A percentile compares a stretch with the other conserved stretches of the same genome.
Evolutionary conservation across 2,888 invertebrate genomes (phyloP).

Genomic region (Rhingia rostrata): DNA sequence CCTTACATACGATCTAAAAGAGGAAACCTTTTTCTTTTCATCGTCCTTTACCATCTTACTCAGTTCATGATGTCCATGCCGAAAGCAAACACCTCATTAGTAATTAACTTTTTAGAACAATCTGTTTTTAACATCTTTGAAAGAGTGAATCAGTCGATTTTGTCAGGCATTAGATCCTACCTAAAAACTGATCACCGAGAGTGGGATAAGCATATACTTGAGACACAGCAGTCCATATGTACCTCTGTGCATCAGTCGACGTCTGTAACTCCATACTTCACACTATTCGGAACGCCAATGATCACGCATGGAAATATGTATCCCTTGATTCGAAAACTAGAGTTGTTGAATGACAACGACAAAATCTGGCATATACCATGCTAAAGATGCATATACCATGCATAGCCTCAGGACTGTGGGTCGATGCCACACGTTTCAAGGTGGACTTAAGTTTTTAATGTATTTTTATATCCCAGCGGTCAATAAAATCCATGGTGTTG

Average conservation of each 20-base stretch:
- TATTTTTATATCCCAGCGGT: too few relatives aligned
- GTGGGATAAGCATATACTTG: conserved; percentile 54
- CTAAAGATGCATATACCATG: too few relatives aligned
- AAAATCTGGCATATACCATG: background rate
- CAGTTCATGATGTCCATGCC: too few relatives aligned
- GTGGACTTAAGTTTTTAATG: too few relatives aligned
- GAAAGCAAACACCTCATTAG: too few relatives aligned
- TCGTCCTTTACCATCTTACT: too few relatives aligned
- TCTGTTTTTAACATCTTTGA: conserved; percentile 79
- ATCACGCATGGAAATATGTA: conserved; percentile 34
- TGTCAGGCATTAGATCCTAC: conserved; percentile 76
- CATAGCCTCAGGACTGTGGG: too few relatives aligned
- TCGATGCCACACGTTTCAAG: too few relatives aligned
- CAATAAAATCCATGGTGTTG: too few relatives aligned
- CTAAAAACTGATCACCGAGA: conserved; percentile 60
- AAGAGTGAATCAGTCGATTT: conserved; percentile 77
- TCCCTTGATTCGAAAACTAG: conserved; percentile 15
- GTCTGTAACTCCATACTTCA: conserved; percentile 29
- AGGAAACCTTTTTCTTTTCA: too few relatives aligned
- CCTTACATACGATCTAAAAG: too few relatives aligned
- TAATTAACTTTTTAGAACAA: too few relatives aligned
- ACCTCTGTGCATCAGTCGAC: conserved; percentile 49
- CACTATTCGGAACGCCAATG: conserved; percentile 48
- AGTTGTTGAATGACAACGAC: conserved; percentile 19
- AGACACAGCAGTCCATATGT: conserved; percentile 50